These are phyloP conservation scores for Hypothenemus hampei DNA, from an alignment of 1,140 invertebrate species.

Conservation along the genomic window DNA sequence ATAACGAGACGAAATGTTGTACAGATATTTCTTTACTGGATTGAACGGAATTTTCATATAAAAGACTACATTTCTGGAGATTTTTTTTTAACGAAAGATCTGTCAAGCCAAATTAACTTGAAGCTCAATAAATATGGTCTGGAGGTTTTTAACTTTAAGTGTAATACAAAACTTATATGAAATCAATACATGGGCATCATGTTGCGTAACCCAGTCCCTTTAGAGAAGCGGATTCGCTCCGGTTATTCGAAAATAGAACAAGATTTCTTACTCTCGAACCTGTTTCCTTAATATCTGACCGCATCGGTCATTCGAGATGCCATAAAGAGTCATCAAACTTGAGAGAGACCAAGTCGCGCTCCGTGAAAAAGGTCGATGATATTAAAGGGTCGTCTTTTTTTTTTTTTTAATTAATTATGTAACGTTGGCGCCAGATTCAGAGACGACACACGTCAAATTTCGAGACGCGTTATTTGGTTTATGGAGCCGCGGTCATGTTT, in stretches of 20 bases:
- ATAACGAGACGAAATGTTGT: constrained; percentile 15
- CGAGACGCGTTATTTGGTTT: too few species aligned
- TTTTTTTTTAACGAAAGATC: background rate
- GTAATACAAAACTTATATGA: constrained; percentile 11
- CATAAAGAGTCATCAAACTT: constrained; percentile 29
- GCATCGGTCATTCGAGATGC: constrained; percentile 27
- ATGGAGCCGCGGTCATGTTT: too few species aligned
- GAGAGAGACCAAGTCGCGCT: constrained; percentile 10
- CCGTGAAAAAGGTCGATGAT: constrained; percentile 25
- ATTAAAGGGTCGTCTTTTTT: constrained; percentile 17
- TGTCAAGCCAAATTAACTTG: background rate
- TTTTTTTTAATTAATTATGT: constrained; percentile 16
- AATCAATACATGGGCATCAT: constrained; percentile 14
- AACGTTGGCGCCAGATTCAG: constrained; percentile 7
- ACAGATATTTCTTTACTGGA: too few species aligned
- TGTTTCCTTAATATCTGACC: constrained; percentile 27
- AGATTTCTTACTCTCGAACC: constrained; percentile 25
- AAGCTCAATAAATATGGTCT: background rate
- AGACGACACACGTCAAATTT: too few species aligned
- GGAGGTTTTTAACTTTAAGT: background rate
- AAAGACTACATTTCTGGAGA: too few species aligned
- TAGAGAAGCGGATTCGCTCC: constrained; percentile 17
- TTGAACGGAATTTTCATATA: too few species aligned
- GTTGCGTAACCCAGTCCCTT: constrained; percentile 21
- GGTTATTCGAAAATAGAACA: constrained; percentile 25